Evolutionary conservation across 2,888 invertebrate genomes (phyloP), one percentile per base, ranked within the genome.

Genomic region (Sesia apiformis): DNA sequence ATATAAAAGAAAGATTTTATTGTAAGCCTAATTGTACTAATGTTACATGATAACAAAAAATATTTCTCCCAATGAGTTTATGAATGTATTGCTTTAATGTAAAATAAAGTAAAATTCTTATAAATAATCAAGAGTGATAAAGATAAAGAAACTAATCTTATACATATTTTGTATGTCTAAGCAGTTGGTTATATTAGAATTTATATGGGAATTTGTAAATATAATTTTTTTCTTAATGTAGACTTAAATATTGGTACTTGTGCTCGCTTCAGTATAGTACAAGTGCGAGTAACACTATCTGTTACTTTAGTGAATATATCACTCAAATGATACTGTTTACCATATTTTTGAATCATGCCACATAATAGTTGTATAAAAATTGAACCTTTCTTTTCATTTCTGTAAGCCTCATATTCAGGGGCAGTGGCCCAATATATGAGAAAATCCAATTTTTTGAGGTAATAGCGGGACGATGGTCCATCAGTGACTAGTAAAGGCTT

Each of bases 81-180:
- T 23, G 23, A 23, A 23, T 23, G 23, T 23, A 23, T 23, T 23
- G 23, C 23, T 23, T 23, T 23, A 23, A 23, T 23, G 23, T 23
- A 23, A 23, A 23, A 23, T 23, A 23, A 23, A 23, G 23, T 23
- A 23, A 23, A 23, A 23, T 23, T 23, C 1, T 23, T 23, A 93
- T 40, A 90, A 91, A 58, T 93, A 94, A 65, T 91, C 91, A 56
- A 86, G 88, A 62, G 84, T 85, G 53, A 80, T 95, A 51, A 90
- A 90, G 76, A 69, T 67, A 84, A 86, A 7, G 46, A 46, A 46
- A 7, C 5, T 3, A 42, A 46, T 46, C 46, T 8, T 46, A 43
- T n/a, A 43, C n/a, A 43, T n/a, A 46, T 8, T 46, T 46, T 46
- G 7, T 8, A 8, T 23, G 2, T 23, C 23, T 23, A 23, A 23